Base-by-base conservation (phyloP, 2,797 vertebrate genomes). In the Arrhamphus sclerolepis region DNA sequence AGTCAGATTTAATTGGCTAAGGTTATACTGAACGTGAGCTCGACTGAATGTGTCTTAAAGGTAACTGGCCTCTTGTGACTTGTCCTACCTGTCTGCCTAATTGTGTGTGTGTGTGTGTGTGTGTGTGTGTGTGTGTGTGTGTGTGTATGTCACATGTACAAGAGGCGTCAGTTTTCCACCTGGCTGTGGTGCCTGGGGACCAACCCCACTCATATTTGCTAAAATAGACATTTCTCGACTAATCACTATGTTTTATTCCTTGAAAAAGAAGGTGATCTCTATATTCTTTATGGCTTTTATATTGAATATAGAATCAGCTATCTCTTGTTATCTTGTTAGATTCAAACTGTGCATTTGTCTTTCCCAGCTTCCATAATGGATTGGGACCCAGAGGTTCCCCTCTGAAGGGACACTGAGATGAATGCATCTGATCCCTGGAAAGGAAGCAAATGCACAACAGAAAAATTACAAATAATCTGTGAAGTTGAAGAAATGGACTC, bases 401-500 rank as follows among this genome's bases (percentile, higher is more conserved):
- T 71, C 57, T 58, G 48, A 14, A 46, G 68, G 65, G 69, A 72
- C 19, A 6, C n/a, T 17, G 62, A n/a, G 19, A 56, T 11, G 50
- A 40, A 44, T 22, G 47, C 74, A 79, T 47, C 76, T 79, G 81
- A 83, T 72, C 71, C 78, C 41, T 18, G 40, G 9, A 77, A 74
- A 81, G 34, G 59, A 66, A 52, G 40, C 43, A 51, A 22, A 20
- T 10, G 22, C 18, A 48, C 22, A 29, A 53, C 7, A 4, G 13
- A 6, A n/a, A 41, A 60, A 18, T 2, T 22, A 2, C 31, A 5
- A 14, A 8, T 47, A 54, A 56, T 7, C 21, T 2, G 0, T 46
- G 26, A 18, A 53, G 38, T 14, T 56, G 6, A 42, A 41, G 14
- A 9, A 29, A 56, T 19, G 19, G 50, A 48, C 11, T 56, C 44